A percentile compares a stretch with the other conserved stretches of the same genome.
phyloP scores from a whole-genome alignment of 2,888 invertebrate species.

The Coenonympha arcania region DNA sequence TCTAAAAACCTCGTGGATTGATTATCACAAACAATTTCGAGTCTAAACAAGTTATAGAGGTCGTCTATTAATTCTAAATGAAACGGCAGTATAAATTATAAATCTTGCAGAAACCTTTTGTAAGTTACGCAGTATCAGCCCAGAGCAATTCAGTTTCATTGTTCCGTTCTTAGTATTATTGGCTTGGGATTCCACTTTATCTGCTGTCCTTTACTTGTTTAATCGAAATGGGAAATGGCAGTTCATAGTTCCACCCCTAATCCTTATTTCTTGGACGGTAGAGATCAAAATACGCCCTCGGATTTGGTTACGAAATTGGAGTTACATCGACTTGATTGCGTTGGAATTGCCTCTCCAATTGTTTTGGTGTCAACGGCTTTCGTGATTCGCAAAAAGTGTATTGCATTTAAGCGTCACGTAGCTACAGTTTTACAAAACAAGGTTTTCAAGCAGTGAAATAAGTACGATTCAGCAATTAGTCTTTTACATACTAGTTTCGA shows the following conservation, averaged over 20 bases:
- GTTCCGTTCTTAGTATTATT: slow-evolving; percentile 13
- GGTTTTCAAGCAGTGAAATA: too few relatives aligned
- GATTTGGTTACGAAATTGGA: slow-evolving; percentile 2
- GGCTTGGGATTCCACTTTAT: slow-evolving; percentile 13
- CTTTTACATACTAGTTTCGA: neutral
- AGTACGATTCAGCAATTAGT: too few relatives aligned
- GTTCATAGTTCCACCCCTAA: neutral
- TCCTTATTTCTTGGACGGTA: slow-evolving; percentile 2
- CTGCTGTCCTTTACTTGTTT: slow-evolving; percentile 13
- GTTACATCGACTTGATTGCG: slow-evolving; percentile 11
- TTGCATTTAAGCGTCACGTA: neutral
- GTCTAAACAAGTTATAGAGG: neutral
- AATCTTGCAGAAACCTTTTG: slow-evolving; percentile 8
- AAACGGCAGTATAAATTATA: slow-evolving; percentile 5
- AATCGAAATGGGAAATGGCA: slow-evolving; percentile 14
- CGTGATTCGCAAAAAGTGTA: neutral
- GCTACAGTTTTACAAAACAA: neutral
- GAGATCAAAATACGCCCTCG: neutral
- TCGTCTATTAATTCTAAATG: neutral
- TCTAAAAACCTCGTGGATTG: too few relatives aligned
- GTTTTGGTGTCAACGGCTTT: slow-evolving; percentile 7
- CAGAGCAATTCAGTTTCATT: slow-evolving; percentile 9
- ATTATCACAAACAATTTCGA: too few relatives aligned
- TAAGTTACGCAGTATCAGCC: slow-evolving; percentile 8
- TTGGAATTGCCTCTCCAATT: slow-evolving; percentile 6